Conservation (phyloP, 2,888 invertebrate genomes). For the Drosophila acutilabella region DNA sequence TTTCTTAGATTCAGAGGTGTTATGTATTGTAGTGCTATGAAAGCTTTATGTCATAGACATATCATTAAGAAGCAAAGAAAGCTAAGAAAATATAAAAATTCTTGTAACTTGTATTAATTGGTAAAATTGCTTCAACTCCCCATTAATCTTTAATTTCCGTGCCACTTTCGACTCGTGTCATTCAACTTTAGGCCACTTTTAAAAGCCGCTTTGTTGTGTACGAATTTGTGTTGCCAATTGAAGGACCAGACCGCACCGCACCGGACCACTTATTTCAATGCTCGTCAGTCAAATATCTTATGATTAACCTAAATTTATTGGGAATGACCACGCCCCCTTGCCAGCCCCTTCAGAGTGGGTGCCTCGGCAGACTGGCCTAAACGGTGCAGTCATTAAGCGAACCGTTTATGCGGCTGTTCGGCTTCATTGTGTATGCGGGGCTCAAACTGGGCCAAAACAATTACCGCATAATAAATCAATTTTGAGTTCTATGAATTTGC, state of each 20-base stretch:
- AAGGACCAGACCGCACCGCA: conserved; percentile 4
- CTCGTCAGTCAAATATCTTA: conserved; percentile 55
- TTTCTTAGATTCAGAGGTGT: no score
- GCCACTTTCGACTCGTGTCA: conserved; percentile 4
- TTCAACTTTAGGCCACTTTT: background rate
- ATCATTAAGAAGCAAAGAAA: no score
- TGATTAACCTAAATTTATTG: conserved; percentile 62
- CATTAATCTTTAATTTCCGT: background rate
- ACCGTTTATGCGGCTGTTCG: conserved; percentile 54
- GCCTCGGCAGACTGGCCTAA: conserved; percentile 14
- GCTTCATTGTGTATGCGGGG: conserved; percentile 65
- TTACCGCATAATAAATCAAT: conserved; percentile 83
- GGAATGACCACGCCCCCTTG: conserved; percentile 23
- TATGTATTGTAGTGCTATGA: no score
- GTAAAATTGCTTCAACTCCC: no score
- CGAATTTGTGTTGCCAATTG: conserved; percentile 35
- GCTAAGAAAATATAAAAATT: no score
- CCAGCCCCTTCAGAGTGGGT: background rate
- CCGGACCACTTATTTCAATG: conserved; percentile 54
- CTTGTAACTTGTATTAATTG: no score
- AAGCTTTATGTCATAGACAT: no score
- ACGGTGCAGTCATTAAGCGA: conserved; percentile 58
- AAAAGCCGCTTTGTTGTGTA: conserved; percentile 5
- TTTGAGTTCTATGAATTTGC: conserved; percentile 76
- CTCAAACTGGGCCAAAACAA: conserved; percentile 81